Evolutionary conservation across 2,888 invertebrate species (phyloP).

Genomic region (Aphodius granarius): DNA sequence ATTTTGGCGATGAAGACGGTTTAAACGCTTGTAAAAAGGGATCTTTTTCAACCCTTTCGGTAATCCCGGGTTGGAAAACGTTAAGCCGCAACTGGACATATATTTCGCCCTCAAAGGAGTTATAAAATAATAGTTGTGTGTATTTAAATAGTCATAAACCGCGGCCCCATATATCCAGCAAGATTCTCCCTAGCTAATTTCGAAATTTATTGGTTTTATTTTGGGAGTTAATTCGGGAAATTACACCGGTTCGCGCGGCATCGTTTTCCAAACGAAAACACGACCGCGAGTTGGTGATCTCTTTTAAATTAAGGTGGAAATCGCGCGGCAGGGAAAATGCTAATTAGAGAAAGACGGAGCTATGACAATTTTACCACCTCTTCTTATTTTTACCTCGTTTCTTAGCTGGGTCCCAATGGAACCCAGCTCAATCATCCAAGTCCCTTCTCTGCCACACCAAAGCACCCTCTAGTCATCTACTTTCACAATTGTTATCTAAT

Average conservation of each 20-base stretch:
- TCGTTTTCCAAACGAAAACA: conserved; percentile 29
- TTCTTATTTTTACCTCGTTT: conserved; percentile 48
- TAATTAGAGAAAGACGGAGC: conserved; percentile 50
- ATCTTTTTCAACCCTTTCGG: background rate
- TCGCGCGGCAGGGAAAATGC: conserved; percentile 41
- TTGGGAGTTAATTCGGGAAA: background rate
- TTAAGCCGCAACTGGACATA: background rate
- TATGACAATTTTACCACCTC: conserved; percentile 47
- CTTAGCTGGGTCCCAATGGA: conserved; percentile 46
- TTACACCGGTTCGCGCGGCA: background rate
- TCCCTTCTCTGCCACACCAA: conserved; percentile 36
- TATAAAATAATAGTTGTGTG: conserved; percentile 42
- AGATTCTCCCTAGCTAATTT: conserved; percentile 14
- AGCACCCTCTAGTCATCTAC: conserved; percentile 30
- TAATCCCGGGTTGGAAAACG: background rate
- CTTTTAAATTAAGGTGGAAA: conserved; percentile 37
- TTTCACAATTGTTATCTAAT: background rate
- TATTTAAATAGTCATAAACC: conserved; percentile 46
- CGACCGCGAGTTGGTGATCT: background rate
- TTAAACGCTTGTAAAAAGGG: background rate
- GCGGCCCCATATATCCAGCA: conserved; percentile 9
- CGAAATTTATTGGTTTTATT: background rate
- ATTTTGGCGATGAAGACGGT: background rate
- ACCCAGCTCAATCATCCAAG: conserved; percentile 46
- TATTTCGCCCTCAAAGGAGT: conserved; percentile 35